Percentiles rank a stretch among this genome's conserved stretches.
Evolutionary conservation across 2,113 vertebrate species (phyloP).

Genomic region (Actinemys pallida): DNA sequence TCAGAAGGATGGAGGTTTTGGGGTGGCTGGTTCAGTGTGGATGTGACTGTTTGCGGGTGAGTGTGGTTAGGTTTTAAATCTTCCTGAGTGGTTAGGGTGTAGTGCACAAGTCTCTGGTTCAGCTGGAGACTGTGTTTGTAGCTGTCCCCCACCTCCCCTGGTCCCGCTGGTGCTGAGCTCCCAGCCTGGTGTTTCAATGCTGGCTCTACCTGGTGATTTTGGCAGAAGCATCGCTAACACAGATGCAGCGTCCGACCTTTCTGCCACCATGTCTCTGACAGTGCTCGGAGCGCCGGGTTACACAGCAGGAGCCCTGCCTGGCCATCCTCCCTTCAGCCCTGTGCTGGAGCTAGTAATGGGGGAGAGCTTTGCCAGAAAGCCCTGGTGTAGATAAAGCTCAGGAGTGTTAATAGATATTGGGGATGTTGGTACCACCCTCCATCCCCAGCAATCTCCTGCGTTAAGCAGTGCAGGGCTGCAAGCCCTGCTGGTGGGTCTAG

Average conservation of each 20-base stretch:
- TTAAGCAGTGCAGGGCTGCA: background rate
- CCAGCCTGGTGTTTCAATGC: background rate
- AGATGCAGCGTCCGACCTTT: background rate
- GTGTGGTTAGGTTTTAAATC: too few species aligned
- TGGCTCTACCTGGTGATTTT: background rate
- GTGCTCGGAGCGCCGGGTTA: background rate
- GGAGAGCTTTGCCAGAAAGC: background rate
- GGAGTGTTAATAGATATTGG: accelerated
- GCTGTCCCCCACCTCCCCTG: background rate
- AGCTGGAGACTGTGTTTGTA: background rate
- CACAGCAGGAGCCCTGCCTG: background rate
- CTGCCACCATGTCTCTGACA: background rate
- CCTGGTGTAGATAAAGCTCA: background rate
- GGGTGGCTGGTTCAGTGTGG: too few species aligned
- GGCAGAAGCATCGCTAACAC: background rate
- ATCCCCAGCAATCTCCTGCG: background rate
- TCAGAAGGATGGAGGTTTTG: too few species aligned
- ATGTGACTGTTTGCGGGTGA: too few species aligned
- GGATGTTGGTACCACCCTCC: background rate
- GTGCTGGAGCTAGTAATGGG: background rate
- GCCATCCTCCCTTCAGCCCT: background rate
- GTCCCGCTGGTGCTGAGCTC: background rate
- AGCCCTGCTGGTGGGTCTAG: background rate
- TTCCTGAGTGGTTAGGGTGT: too few species aligned
- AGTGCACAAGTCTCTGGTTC: background rate